phyloP scores from a whole-genome alignment of 2,888 invertebrate species.

The Caenorhabditis afra region DNA sequence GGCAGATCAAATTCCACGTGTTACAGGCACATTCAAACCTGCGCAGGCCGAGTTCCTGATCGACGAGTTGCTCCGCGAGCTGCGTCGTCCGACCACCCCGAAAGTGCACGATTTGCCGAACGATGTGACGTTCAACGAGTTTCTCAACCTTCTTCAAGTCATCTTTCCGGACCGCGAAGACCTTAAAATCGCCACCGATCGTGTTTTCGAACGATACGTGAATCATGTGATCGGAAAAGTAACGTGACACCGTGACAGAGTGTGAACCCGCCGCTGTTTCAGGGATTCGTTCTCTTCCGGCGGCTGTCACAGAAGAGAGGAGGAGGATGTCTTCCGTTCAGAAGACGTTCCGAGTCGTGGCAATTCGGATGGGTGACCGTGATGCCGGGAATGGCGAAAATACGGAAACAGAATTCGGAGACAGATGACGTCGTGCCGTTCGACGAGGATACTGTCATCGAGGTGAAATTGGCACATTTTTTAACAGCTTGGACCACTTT shows the following conservation, averaged over 20 bases:
- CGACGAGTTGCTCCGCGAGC: slow-evolving; percentile 63
- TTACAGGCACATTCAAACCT: slow-evolving; percentile 52
- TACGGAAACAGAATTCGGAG: slow-evolving; percentile 40
- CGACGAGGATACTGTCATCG: slow-evolving; percentile 53
- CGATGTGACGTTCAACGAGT: slow-evolving; percentile 65
- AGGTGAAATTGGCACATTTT: slow-evolving; percentile 25
- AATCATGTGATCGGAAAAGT: slow-evolving; percentile 63
- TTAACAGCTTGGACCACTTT: too few relatives aligned
- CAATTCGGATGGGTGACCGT: slow-evolving; percentile 49
- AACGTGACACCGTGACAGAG: too few relatives aligned
- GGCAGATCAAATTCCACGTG: not conserved
- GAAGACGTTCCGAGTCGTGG: slow-evolving; percentile 35
- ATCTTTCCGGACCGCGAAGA: slow-evolving; percentile 61
- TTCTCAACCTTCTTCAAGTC: slow-evolving; percentile 60
- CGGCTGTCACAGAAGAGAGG: slow-evolving; percentile 26
- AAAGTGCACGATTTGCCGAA: slow-evolving; percentile 61
- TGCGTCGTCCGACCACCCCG: slow-evolving; percentile 63
- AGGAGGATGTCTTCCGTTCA: slow-evolving; percentile 29
- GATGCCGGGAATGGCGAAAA: slow-evolving; percentile 48
- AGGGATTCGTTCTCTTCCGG: slow-evolving; percentile 62
- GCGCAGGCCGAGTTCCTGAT: slow-evolving; percentile 59
- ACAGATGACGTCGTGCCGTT: slow-evolving; percentile 47
- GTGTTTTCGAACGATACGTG: slow-evolving; percentile 62
- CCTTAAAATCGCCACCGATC: slow-evolving; percentile 56
- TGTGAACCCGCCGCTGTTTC: not conserved